phyloP scores from a whole-genome alignment of 2,797 vertebrate species.

The Triplophysa bombifrons region DNA sequence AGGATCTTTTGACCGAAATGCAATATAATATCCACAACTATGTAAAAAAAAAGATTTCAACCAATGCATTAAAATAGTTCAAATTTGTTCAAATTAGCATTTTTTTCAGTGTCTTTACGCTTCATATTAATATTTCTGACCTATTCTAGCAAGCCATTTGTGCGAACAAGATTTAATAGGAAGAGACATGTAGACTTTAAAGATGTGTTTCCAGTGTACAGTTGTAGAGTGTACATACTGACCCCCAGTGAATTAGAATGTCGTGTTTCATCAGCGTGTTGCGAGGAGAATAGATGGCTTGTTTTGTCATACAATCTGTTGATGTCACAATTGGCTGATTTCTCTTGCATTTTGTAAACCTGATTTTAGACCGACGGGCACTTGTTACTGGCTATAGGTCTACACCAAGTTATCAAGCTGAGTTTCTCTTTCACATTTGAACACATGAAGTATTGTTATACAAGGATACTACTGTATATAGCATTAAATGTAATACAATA shows the following conservation, averaged over 20 bases:
- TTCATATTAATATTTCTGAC: constrained; percentile 17
- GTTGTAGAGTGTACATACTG: constrained; percentile 42
- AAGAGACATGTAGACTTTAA: constrained; percentile 31
- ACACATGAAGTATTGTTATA: too few species aligned
- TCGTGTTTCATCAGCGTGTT: constrained; percentile 58
- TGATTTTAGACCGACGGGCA: constrained; percentile 33
- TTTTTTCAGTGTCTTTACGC: background rate
- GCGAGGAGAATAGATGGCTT: constrained; percentile 59
- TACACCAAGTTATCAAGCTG: background rate
- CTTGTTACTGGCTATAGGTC: constrained; percentile 5
- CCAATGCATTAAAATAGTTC: too few species aligned
- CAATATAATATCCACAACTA: too few species aligned
- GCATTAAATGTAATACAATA: too few species aligned
- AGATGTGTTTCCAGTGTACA: constrained; percentile 39
- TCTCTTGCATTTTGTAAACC: constrained; percentile 48
- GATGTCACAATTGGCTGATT: constrained; percentile 57
- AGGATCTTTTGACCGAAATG: too few species aligned
- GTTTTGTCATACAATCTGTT: constrained; percentile 60
- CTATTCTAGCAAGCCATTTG: constrained; percentile 21
- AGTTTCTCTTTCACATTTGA: background rate
- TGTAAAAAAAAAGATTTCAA: too few species aligned
- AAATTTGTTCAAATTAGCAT: too few species aligned
- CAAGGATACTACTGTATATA: too few species aligned
- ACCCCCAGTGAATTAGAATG: constrained; percentile 61
- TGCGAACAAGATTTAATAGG: constrained; percentile 14